phyloP scores from a whole-genome alignment of 2,113 vertebrate genomes.

The Gymnogyps californianus region DNA sequence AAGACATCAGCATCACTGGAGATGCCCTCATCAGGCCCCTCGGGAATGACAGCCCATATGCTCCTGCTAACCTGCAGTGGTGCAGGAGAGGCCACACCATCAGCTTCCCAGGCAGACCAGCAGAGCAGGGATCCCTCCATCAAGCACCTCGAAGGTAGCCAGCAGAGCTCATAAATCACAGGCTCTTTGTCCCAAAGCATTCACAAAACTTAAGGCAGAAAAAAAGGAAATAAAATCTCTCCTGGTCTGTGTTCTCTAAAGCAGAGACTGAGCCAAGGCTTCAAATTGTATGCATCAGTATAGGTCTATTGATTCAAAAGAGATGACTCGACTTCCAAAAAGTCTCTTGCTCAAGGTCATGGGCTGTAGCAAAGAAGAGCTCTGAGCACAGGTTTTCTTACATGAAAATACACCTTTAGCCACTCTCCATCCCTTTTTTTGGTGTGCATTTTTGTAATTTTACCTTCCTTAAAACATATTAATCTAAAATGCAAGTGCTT shows the following conservation, averaged over 20 bases:
- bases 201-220: neutral
- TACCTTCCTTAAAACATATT: neutral
- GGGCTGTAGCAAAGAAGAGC: neutral
- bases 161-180: neutral
- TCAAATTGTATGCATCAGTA: neutral
- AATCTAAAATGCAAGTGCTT: neutral
- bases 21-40: neutral
- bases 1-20: neutral
- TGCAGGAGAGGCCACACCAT: neutral
- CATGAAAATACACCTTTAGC: neutral
- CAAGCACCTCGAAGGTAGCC: neutral
- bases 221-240: neutral
- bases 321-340: neutral
- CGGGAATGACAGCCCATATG: neutral
- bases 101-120: neutral
- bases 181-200: neutral
- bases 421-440: neutral
- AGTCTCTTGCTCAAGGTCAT: neutral
- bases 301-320: neutral
- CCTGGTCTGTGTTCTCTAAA: neutral
- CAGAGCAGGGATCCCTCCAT: neutral
- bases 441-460: neutral
- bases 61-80: neutral
- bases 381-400: neutral
- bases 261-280: neutral